Conservation (phyloP, 2,888 invertebrate species). For the Chaetogeoica ovagalla region DNA sequence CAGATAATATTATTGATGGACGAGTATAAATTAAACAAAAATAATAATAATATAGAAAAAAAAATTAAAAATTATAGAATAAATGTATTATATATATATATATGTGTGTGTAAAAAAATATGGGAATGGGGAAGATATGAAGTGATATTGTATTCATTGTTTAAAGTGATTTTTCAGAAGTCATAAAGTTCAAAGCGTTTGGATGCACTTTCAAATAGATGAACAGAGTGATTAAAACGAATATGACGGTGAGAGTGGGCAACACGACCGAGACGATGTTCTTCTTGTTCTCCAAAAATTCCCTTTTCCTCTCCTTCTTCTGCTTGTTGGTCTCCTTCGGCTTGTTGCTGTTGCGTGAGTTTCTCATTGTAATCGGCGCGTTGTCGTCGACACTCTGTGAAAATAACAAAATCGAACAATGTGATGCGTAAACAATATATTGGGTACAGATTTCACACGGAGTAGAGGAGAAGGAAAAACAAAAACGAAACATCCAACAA, state of each 20-base stretch:
- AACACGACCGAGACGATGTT: conserved; percentile 78
- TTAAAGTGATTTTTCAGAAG: conserved; percentile 45
- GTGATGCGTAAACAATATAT: too few relatives aligned
- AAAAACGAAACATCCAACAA: too few relatives aligned
- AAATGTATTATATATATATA: not conserved
- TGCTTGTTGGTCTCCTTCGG: conserved; percentile 82
- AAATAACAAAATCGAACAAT: too few relatives aligned
- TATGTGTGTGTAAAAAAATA: not conserved
- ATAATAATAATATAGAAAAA: not conserved
- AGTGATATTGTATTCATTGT: conserved; percentile 5
- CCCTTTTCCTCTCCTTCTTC: conserved; percentile 81
- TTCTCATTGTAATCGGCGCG: conserved; percentile 58
- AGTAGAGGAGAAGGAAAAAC: too few relatives aligned
- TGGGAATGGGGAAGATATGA: conserved; percentile 12
- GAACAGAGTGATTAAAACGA: conserved; percentile 73
- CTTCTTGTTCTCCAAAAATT: conserved; percentile 77
- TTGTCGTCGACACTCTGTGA: too few relatives aligned
- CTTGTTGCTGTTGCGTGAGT: conserved; percentile 59
- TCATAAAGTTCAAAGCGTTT: conserved; percentile 54
- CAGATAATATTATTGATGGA: not conserved
- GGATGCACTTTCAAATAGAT: conserved; percentile 81
- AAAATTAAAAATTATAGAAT: not conserved
- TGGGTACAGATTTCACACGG: too few relatives aligned
- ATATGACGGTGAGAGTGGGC: conserved; percentile 72
- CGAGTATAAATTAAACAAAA: not conserved